These are phyloP conservation scores for Lophius americanus DNA, from an alignment of 2,797 vertebrate genomes.

Conservation along the genomic window DNA sequence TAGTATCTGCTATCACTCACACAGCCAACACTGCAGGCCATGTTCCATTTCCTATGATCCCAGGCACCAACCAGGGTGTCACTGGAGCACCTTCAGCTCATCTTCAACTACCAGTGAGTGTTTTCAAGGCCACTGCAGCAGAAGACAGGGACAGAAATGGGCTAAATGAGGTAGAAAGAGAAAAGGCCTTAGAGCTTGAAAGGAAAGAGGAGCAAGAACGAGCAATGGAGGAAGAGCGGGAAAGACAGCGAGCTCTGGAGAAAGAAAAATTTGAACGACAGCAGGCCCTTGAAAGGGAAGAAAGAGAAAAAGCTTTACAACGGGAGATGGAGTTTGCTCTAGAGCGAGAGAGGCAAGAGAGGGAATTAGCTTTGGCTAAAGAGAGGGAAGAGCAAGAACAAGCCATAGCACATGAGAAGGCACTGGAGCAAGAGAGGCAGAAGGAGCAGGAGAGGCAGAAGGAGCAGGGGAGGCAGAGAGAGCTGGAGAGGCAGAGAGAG, in stretches of 20 bases:
- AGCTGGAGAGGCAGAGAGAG: conserved; percentile 2
- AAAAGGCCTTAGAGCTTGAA: conserved; percentile 63
- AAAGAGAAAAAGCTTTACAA: conserved; percentile 64
- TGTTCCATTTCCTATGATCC: conserved; percentile 62
- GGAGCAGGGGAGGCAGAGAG: background rate
- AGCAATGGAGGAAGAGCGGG: conserved; percentile 63
- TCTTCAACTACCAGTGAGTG: conserved; percentile 70
- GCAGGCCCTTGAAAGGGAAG: conserved; percentile 73
- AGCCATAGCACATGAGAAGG: conserved; percentile 59
- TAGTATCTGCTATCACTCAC: conserved; percentile 72
- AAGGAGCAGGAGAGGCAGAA: conserved; percentile 64
- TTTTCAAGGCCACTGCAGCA: conserved; percentile 63
- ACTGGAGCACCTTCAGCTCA: conserved; percentile 56
- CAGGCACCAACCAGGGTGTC: conserved; percentile 67
- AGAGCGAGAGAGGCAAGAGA: conserved; percentile 65
- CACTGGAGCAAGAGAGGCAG: conserved; percentile 64
- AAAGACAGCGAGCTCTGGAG: conserved; percentile 64
- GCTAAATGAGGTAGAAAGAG: conserved; percentile 55
- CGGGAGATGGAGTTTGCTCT: conserved; percentile 60
- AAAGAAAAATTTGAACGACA: conserved; percentile 63
- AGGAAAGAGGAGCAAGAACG: conserved; percentile 62
- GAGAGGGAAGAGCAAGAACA: conserved; percentile 57
- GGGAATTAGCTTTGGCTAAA: conserved; percentile 59
- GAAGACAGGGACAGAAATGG: conserved; percentile 69
- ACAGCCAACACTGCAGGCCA: conserved; percentile 68